Conservation (phyloP, 1,140 invertebrate genomes). For the Temnothorax longispinosus region DNA sequence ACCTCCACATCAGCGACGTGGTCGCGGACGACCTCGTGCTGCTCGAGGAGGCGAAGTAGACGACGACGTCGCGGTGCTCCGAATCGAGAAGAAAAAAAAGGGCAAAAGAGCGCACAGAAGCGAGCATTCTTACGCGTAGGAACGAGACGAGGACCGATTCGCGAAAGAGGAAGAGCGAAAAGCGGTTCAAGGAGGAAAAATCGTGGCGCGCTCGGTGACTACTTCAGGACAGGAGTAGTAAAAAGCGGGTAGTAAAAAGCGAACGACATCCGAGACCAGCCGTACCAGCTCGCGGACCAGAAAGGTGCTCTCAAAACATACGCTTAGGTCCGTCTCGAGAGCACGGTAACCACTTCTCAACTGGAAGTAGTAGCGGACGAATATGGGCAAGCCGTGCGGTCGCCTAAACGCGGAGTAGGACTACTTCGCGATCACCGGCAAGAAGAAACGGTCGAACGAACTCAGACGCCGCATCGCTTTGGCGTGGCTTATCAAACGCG, state of each 20-base stretch:
- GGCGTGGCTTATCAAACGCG: constrained; percentile 24
- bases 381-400: neutral
- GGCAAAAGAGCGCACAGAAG: constrained; percentile 33
- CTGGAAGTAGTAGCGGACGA: constrained; percentile 18
- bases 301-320: constrained; percentile 5
- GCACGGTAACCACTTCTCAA: neutral
- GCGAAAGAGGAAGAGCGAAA: neutral
- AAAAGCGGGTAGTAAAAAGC: constrained; percentile 11
- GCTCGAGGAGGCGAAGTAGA: constrained; percentile 92
- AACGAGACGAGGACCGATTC: constrained; percentile 50
- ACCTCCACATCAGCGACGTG: constrained; percentile 97
- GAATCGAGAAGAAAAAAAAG: neutral
- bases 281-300: constrained; percentile 1
- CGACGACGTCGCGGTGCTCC: constrained; percentile 51
- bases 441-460: constrained; percentile 19
- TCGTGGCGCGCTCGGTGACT: constrained; percentile 52
- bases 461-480: neutral
- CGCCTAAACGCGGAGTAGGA: neutral
- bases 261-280: constrained; percentile 17
- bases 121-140: constrained; percentile 24
- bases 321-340: constrained; percentile 5
- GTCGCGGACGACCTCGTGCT: constrained; percentile 96
- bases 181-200: constrained; percentile 23
- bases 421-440: constrained; percentile 17
- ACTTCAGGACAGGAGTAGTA: constrained; percentile 16